These are phyloP conservation scores for Diadegma fenestrale DNA, from an alignment of 2,888 invertebrate species.

Conservation along the genomic window DNA sequence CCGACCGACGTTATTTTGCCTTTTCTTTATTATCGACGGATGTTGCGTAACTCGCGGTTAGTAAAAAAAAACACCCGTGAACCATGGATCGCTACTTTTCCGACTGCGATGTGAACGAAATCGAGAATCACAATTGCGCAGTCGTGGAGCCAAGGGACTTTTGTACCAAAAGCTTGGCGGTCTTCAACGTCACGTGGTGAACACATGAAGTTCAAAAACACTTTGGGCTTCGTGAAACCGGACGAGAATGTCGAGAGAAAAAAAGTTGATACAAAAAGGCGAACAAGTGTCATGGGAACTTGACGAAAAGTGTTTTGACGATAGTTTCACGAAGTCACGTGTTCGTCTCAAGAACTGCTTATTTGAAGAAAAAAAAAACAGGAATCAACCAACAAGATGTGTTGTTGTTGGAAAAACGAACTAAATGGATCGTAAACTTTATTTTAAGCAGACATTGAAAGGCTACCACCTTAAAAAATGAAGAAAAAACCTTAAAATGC, in stretches of 20 bases:
- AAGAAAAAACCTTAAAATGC: neutral
- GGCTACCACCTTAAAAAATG: neutral
- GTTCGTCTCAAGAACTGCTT: constrained; percentile 1
- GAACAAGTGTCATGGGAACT: constrained; percentile 43
- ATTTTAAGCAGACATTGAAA: neutral
- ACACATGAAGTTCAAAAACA: constrained; percentile 45
- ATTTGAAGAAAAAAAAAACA: constrained; percentile 4
- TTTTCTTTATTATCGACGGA: neutral
- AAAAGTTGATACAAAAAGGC: neutral
- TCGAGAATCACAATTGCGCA: neutral
- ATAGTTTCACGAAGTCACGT: constrained; percentile 53
- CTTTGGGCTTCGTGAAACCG: constrained; percentile 17
- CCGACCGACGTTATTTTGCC: neutral
- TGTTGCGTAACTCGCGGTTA: neutral
- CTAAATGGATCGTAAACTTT: neutral
- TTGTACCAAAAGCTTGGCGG: constrained; percentile 9
- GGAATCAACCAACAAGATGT: neutral
- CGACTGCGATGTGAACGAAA: neutral
- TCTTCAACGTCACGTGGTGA: constrained; percentile 34
- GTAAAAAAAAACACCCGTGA: neutral
- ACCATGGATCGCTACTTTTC: neutral
- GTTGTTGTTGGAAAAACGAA: neutral
- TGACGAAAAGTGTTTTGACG: constrained; percentile 31
- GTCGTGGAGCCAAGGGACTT: neutral
- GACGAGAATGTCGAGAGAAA: constrained; percentile 22